phyloP scores from a whole-genome alignment of 2,797 vertebrate species.

The Eremophila alpestris region DNA sequence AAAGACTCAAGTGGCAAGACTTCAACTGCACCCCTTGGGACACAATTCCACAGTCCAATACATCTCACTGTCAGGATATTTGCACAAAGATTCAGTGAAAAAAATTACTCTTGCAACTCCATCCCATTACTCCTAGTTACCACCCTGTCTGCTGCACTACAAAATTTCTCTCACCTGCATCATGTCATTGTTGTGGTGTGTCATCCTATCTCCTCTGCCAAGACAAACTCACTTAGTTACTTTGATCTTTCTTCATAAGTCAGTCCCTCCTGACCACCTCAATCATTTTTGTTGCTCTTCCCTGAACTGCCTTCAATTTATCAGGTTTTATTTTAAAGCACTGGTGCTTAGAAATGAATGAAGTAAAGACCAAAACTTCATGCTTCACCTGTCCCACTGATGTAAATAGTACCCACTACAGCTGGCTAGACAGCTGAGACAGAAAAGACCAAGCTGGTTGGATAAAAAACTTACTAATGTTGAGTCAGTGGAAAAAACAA shows the following conservation, averaged over 20 bases:
- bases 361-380: neutral
- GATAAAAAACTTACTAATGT: neutral
- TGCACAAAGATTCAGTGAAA: neutral
- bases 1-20: neutral
- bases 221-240: neutral
- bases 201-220: neutral
- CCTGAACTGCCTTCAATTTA: constrained; percentile 17
- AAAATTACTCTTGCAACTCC: neutral
- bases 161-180: neutral
- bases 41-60: neutral
- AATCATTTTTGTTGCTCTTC: neutral
- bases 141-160: neutral
- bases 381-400: neutral
- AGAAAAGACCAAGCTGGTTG: neutral
- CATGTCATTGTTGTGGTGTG: neutral
- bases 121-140: neutral
- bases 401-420: neutral
- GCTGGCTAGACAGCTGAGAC: neutral
- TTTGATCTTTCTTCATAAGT: constrained; percentile 18
- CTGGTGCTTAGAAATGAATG: neutral
- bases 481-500: neutral
- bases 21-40: neutral
- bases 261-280: neutral
- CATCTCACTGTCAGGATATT: neutral
- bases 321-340: neutral